phyloP scores from a whole-genome alignment of 2,797 vertebrate species.

The Morus bassanus region DNA sequence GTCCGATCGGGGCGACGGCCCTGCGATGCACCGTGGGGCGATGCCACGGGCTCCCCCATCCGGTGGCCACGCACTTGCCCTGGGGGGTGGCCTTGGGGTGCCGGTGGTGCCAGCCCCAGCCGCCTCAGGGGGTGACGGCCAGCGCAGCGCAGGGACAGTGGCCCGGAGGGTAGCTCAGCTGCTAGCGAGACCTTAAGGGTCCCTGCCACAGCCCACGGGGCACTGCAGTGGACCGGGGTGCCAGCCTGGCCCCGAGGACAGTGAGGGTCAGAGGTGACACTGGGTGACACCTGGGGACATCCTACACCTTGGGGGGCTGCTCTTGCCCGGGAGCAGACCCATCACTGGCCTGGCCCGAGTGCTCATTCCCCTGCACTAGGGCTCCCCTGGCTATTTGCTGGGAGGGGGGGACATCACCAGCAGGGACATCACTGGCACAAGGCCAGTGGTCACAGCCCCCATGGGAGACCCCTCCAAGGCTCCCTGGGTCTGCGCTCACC shows the following conservation, averaged over 20 bases:
- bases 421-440: neutral
- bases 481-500: neutral
- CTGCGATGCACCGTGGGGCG: neutral
- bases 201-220: neutral
- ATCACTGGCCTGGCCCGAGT: rapidly evolving
- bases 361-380: neutral
- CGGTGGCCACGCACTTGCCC: neutral
- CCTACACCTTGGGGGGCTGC: neutral
- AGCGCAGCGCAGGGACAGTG: neutral
- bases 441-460: neutral
- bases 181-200: neutral
- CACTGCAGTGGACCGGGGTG: neutral
- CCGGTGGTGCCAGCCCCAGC: neutral
- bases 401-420: too few relatives aligned
- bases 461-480: neutral
- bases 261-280: neutral
- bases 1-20: neutral
- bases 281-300: neutral
- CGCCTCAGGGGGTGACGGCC: neutral
- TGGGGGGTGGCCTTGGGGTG: neutral
- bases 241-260: neutral
- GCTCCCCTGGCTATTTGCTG: neutral
- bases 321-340: neutral
- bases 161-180: neutral
- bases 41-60: neutral